These are phyloP conservation scores for Neocrepidodera transversa DNA, from an alignment of 2,888 invertebrate species.

Conservation along the genomic window DNA sequence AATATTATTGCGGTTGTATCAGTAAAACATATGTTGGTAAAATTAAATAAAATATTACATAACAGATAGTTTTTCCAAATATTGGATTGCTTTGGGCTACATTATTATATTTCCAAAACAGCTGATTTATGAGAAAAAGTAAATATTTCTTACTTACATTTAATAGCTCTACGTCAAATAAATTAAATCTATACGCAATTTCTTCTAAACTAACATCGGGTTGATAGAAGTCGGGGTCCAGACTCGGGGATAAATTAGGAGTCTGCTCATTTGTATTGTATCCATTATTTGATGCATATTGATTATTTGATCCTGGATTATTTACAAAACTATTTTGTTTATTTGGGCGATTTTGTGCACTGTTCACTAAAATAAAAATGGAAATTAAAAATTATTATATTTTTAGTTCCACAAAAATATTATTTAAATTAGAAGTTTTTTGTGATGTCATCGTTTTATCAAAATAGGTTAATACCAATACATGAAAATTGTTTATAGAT, in stretches of 20 bases:
- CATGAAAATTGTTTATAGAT: too few relatives aligned
- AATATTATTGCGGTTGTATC: too few relatives aligned
- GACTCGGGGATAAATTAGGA: constrained; percentile 13
- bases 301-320: constrained; percentile 4
- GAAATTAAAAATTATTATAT: background rate
- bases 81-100: background rate
- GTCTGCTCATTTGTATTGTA: background rate
- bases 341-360: background rate
- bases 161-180: constrained; percentile 56
- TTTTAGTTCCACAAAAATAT: too few relatives aligned
- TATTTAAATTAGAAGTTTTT: too few relatives aligned
- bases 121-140: constrained; percentile 1
- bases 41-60: too few relatives aligned
- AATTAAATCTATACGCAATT: constrained; percentile 49
- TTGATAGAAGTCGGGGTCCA: constrained; percentile 14
- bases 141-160: constrained; percentile 48
- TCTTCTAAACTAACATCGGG: constrained; percentile 24
- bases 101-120: background rate
- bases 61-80: too few relatives aligned
- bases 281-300: background rate
- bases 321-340: background rate
- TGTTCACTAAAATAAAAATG: background rate
- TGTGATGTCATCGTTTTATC: too few relatives aligned
- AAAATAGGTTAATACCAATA: too few relatives aligned
- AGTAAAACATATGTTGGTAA: too few relatives aligned